Percentiles rank a stretch among this genome's conserved stretches.
phyloP scores from a whole-genome alignment of 2,888 invertebrate genomes.

The Eupeodes latifasciatus region DNA sequence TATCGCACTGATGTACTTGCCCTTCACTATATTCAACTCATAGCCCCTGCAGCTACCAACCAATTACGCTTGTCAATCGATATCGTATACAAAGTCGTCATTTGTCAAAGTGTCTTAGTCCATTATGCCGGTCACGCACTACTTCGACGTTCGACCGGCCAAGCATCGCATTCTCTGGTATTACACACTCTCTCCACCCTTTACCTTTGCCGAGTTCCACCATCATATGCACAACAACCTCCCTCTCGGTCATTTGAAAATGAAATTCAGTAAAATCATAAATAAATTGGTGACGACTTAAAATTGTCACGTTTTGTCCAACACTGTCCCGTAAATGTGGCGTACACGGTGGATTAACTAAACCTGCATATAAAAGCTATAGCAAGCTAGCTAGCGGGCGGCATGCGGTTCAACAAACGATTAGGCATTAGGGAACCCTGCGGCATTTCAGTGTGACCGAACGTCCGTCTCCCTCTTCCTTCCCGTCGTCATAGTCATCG shows the following conservation, averaged over 20 bases:
- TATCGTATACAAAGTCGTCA: conserved; percentile 74
- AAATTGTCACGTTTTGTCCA: conserved; percentile 73
- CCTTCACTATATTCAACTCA: background rate
- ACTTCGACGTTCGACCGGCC: conserved; percentile 30
- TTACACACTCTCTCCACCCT: background rate
- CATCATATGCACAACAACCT: background rate
- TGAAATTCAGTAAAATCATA: conserved; percentile 71
- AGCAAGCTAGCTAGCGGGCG: conserved; percentile 28
- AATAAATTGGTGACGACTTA: conserved; percentile 72
- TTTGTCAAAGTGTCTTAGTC: conserved; percentile 62
- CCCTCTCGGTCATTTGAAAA: conserved; percentile 49
- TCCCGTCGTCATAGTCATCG: background rate
- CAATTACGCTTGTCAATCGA: conserved; percentile 71
- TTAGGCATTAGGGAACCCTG: conserved; percentile 64
- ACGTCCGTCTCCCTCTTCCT: background rate
- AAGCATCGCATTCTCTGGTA: conserved; percentile 20
- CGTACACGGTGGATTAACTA: conserved; percentile 24
- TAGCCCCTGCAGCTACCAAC: conserved; percentile 52
- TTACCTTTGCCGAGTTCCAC: background rate
- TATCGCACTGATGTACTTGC: background rate
- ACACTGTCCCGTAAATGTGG: conserved; percentile 47
- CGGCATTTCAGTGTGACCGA: conserved; percentile 52
- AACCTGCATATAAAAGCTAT: background rate
- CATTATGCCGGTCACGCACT: conserved; percentile 73
- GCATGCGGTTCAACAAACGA: conserved; percentile 69